A percentile compares a stretch with the other conserved stretches of the same genome.
Evolutionary conservation across 2,113 vertebrate genomes (phyloP).

Genomic region (Gallinago undulata): DNA sequence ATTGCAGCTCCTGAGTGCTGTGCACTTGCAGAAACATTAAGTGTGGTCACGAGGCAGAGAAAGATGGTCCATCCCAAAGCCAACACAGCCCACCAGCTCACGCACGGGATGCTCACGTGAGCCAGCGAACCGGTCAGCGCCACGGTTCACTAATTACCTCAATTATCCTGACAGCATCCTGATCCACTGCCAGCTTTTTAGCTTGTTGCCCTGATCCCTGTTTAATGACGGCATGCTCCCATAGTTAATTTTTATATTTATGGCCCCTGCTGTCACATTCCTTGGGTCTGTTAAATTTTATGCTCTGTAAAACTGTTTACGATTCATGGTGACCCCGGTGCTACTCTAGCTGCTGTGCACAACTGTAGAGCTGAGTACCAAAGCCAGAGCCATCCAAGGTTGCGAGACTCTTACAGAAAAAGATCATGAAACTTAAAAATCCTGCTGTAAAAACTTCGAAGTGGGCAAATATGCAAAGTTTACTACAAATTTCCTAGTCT

Average conservation of each 20-base stretch:
- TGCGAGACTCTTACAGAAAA: background rate
- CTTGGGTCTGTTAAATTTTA: constrained; percentile 54
- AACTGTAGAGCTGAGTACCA: background rate
- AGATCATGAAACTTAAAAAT: background rate
- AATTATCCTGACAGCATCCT: background rate
- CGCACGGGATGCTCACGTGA: fast-evolving
- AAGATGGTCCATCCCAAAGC: background rate
- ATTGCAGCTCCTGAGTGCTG: background rate
- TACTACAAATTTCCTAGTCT: background rate
- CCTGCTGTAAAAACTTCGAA: background rate
- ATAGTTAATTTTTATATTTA: constrained; percentile 57
- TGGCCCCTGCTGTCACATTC: background rate
- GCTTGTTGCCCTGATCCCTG: constrained; percentile 1
- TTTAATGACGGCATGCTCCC: background rate
- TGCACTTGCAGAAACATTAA: background rate
- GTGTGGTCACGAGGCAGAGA: background rate
- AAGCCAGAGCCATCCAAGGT: background rate
- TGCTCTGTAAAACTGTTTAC: background rate
- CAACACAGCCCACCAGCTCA: fast-evolving
- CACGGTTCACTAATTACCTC: background rate
- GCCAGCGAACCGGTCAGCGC: background rate
- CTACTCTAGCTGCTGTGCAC: background rate
- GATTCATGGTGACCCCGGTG: background rate
- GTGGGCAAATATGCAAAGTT: background rate
- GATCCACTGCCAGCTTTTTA: background rate